A percentile compares a stretch with the other conserved stretches of the same genome.
Conservation (phyloP, 53 echinoderm and acorn worm species). For the Antedon mediterranea region DNA sequence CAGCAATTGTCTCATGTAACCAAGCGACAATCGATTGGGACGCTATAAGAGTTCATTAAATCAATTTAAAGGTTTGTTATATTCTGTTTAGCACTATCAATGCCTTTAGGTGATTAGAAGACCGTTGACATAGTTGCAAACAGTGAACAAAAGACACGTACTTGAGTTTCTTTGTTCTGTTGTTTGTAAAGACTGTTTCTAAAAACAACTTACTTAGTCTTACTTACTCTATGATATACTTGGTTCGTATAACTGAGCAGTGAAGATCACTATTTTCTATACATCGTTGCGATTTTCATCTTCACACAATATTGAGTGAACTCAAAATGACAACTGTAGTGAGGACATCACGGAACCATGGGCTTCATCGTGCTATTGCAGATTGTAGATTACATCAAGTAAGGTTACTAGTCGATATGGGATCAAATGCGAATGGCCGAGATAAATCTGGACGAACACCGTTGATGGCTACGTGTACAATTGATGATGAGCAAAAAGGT, state of each 20-base stretch:
- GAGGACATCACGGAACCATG: neutral
- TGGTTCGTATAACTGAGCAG: no score
- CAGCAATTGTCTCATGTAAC: no score
- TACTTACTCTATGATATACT: no score
- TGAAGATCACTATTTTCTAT: no score
- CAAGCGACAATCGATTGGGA: no score
- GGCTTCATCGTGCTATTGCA: conserved; percentile 59
- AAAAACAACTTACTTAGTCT: neutral
- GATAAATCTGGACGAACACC: conserved; percentile 64
- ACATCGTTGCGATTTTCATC: no score
- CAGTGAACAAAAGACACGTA: neutral
- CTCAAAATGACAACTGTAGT: neutral
- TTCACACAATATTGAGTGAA: no score
- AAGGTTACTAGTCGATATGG: conserved; percentile 58
- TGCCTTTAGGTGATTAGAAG: neutral
- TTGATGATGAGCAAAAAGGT: conserved; percentile 43
- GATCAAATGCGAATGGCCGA: conserved; percentile 53
- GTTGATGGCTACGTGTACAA: conserved; percentile 48
- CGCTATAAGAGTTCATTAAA: no score
- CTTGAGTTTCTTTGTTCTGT: neutral
- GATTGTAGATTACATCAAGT: conserved; percentile 56
- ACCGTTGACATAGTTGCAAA: neutral
- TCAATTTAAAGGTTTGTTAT: no score
- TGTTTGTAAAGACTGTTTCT: neutral
- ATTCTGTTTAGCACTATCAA: neutral